Percentiles rank a stretch among this genome's conserved stretches.
phyloP scores from a whole-genome alignment of 2,113 vertebrate species.

The Nothocercus nigrocapillus region DNA sequence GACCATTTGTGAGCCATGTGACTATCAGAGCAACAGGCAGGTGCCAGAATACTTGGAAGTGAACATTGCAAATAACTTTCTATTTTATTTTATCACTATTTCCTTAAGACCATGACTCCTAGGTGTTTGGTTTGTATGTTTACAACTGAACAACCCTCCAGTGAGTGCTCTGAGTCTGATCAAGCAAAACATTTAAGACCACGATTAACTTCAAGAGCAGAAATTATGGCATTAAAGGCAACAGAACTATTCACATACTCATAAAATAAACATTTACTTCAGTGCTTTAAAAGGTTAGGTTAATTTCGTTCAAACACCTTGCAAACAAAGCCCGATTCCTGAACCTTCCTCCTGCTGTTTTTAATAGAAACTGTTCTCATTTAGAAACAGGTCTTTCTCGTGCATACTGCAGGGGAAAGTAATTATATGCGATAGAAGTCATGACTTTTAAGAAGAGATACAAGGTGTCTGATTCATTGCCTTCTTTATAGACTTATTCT shows the following conservation, averaged over 20 bases:
- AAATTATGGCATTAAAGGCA: neutral
- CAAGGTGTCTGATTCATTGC: neutral
- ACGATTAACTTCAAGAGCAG: neutral
- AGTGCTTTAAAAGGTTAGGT: neutral
- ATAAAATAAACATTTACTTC: slow-evolving; percentile 2
- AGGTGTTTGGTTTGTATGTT: neutral
- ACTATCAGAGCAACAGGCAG: neutral
- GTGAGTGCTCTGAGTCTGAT: neutral
- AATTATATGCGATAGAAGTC: slow-evolving; percentile 48
- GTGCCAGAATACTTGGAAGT: neutral
- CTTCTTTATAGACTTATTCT: slow-evolving; percentile 10
- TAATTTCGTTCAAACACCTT: slow-evolving; percentile 29
- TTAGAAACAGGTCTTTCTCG: slow-evolving; percentile 22
- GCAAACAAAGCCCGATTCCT: neutral
- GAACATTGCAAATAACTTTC: neutral
- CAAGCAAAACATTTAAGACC: neutral
- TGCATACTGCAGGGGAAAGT: slow-evolving; percentile 8
- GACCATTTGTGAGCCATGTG: neutral
- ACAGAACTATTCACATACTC: neutral
- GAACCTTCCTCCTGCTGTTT: slow-evolving; percentile 43
- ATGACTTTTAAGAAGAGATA: slow-evolving; percentile 42
- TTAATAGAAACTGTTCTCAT: slow-evolving; percentile 42
- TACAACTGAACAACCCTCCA: neutral
- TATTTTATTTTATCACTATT: too few relatives aligned
- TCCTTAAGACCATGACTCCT: neutral